Conservation (phyloP, 2,888 invertebrate genomes). For the Epinotia nisella region DNA sequence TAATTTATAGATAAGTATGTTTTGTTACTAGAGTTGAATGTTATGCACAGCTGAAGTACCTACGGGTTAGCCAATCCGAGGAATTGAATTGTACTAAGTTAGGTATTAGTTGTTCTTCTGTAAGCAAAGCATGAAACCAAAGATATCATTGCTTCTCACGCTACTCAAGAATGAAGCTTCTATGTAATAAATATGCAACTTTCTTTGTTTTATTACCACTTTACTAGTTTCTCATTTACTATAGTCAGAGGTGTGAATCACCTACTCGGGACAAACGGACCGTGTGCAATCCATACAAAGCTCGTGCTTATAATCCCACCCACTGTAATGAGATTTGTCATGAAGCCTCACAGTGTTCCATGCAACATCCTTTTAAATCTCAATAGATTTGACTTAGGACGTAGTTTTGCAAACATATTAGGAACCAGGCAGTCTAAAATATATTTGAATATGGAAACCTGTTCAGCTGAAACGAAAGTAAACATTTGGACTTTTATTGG, state of each 20-base stretch:
- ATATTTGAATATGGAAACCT: background rate
- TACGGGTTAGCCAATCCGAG: background rate
- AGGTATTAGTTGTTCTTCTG: background rate
- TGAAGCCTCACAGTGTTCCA: slow-evolving; percentile 32
- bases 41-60: no score
- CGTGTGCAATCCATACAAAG: slow-evolving; percentile 21
- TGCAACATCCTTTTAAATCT: slow-evolving; percentile 19
- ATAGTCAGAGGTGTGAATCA: slow-evolving; percentile 15
- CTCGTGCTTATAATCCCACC: slow-evolving; percentile 22
- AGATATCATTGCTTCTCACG: background rate
- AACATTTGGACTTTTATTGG: no score
- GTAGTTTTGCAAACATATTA: background rate
- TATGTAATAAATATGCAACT: slow-evolving; percentile 14
- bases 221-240: slow-evolving; percentile 10
- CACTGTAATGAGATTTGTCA: slow-evolving; percentile 39
- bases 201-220: slow-evolving; percentile 28
- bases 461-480: background rate
- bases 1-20: no score
- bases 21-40: no score
- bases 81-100: background rate
- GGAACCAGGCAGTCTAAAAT: background rate
- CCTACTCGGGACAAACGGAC: slow-evolving; percentile 11
- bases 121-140: background rate
- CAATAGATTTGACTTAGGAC: background rate
- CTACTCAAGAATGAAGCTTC: background rate